Evolutionary conservation across 2,113 vertebrate genomes (phyloP).

Genomic region (Perognathus longimembris): DNA sequence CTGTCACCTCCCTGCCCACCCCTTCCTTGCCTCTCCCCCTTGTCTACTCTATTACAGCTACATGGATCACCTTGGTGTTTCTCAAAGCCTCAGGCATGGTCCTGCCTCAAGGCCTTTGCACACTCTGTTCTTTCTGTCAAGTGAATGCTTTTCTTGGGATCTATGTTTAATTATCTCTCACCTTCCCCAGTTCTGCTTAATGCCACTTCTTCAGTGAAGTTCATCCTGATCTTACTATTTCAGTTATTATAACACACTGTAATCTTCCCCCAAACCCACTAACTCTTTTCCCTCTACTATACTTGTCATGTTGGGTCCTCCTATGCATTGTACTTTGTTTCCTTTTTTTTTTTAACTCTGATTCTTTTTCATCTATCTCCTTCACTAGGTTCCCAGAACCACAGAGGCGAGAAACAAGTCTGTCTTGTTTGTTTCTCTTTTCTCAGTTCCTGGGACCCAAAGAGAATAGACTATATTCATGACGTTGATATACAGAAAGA

Average conservation of each 20-base stretch:
- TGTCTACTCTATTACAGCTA: background rate
- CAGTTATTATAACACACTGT: background rate
- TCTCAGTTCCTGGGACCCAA: background rate
- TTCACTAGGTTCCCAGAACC: background rate
- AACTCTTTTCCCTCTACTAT: background rate
- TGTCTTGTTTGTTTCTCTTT: background rate
- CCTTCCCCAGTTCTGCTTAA: background rate
- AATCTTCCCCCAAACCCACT: background rate
- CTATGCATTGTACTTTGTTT: background rate
- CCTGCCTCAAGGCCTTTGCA: constrained; percentile 8
- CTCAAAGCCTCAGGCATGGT: background rate
- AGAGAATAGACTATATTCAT: background rate
- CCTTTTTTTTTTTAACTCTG: background rate
- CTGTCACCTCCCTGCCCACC: background rate
- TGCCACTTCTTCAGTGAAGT: background rate
- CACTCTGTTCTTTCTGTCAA: background rate
- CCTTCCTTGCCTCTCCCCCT: background rate
- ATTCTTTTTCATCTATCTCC: background rate
- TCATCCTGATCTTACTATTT: background rate
- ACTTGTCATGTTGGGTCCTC: background rate
- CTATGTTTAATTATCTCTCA: no score
- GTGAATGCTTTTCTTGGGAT: background rate
- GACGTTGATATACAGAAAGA: background rate
- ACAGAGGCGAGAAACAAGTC: background rate
- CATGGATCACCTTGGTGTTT: background rate